Percentiles rank a stretch among this genome's conserved stretches.
Conservation (phyloP, 2,113 vertebrate species). For the Peromyscus maniculatus region DNA sequence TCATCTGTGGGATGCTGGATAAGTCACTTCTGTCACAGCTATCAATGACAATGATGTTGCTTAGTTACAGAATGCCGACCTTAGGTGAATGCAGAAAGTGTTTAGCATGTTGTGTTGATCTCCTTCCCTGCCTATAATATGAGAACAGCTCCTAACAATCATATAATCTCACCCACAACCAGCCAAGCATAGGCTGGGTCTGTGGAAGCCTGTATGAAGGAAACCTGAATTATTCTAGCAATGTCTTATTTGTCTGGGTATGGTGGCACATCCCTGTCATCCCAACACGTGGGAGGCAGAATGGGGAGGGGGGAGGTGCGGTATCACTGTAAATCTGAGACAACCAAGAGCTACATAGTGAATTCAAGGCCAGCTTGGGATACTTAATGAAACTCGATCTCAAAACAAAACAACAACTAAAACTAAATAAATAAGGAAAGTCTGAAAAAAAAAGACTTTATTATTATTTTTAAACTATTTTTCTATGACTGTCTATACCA, state of each 20-base stretch:
- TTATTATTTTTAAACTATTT: no score
- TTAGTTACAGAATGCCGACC: neutral
- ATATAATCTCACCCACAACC: neutral
- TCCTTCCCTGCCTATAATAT: slow-evolving; percentile 7
- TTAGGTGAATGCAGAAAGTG: neutral
- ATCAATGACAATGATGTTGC: neutral
- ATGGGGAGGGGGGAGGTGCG: neutral
- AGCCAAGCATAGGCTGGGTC: neutral
- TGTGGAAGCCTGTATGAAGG: neutral
- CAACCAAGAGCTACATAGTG: neutral
- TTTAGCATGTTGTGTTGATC: neutral
- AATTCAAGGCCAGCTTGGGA: neutral
- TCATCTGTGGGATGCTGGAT: no score
- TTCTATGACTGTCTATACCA: no score
- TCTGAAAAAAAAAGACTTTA: neutral
- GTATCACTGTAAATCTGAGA: neutral
- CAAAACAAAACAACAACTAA: neutral
- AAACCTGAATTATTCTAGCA: neutral
- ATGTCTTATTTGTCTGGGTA: neutral
- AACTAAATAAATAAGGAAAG: neutral
- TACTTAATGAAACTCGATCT: neutral
- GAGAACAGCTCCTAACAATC: neutral
- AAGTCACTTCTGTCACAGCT: no score
- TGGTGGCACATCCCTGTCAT: neutral
- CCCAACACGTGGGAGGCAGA: neutral